phyloP scores from a whole-genome alignment of 2,113 vertebrate genomes.

The Edolisoma coerulescens region DNA sequence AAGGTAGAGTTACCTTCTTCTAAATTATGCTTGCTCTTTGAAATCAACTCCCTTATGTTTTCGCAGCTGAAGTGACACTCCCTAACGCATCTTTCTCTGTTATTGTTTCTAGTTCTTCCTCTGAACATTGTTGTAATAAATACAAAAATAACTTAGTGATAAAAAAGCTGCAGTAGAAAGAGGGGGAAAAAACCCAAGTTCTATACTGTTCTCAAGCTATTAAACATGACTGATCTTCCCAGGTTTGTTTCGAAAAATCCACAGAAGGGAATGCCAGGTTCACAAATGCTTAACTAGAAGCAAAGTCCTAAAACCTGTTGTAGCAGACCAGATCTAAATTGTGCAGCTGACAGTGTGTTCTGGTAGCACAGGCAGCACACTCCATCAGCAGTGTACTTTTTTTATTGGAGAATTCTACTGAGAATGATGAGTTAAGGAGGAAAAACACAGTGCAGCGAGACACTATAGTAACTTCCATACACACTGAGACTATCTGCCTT shows the following conservation, averaged over 20 bases:
- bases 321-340: background rate
- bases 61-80: background rate
- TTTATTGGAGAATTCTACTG: background rate
- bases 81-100: background rate
- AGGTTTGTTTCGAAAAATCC: background rate
- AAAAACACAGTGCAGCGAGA: background rate
- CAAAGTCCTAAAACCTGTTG: background rate
- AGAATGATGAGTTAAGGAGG: background rate
- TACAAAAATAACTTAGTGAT: background rate
- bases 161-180: background rate
- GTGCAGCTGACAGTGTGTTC: background rate
- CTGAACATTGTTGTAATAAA: background rate
- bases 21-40: background rate
- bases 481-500: background rate
- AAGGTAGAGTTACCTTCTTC: background rate
- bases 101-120: background rate
- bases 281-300: background rate
- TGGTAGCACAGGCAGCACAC: background rate
- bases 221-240: background rate
- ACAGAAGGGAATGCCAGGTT: background rate
- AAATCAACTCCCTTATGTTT: background rate
- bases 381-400: background rate
- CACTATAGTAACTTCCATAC: too few species aligned
- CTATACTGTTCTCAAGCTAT: background rate
- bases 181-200: rapidly evolving